phyloP scores from a whole-genome alignment of 2,113 vertebrate species.

The Mustela lutreola region DNA sequence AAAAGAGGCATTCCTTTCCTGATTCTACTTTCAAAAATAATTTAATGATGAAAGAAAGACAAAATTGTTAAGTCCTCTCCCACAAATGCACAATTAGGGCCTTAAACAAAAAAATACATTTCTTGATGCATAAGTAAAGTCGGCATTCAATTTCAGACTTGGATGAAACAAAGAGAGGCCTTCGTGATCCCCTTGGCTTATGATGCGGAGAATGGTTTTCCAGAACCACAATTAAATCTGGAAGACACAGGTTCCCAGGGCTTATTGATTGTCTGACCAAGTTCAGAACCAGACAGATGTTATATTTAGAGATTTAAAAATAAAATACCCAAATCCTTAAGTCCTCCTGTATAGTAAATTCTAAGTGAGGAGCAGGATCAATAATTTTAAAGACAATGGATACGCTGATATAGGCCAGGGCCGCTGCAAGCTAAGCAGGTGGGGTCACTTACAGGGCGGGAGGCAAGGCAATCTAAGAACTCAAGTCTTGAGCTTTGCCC shows the following conservation, averaged over 20 bases:
- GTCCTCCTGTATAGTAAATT: background rate
- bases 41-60: constrained; percentile 7
- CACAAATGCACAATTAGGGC: background rate
- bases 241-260: background rate
- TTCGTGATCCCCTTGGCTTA: background rate
- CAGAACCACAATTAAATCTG: background rate
- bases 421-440: constrained; percentile 76
- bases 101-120: background rate
- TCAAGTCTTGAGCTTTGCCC: background rate
- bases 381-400: background rate
- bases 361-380: background rate
- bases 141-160: background rate
- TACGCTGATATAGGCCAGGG: background rate
- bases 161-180: background rate
- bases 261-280: background rate
- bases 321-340: constrained; percentile 13
- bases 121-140: background rate
- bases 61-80: background rate
- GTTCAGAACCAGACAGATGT: background rate
- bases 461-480: constrained; percentile 69
- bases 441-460: constrained; percentile 69
- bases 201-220: background rate
- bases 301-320: constrained; percentile 14
- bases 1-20: constrained; percentile 38
- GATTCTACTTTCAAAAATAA: constrained; percentile 5